Conservation (phyloP, 2,113 vertebrate genomes). For the Zingel zingel region DNA sequence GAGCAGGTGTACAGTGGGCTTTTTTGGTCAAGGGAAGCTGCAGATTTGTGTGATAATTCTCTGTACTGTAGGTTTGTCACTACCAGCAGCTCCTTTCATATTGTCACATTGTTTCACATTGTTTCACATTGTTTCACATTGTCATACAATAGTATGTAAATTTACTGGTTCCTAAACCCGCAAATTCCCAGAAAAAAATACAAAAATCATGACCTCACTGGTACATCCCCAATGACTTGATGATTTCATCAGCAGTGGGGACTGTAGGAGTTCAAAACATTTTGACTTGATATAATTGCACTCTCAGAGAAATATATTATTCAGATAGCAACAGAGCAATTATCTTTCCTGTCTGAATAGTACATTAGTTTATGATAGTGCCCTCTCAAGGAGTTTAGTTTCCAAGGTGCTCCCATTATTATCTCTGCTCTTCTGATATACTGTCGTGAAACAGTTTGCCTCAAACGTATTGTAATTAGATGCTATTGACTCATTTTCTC, state of each 20-base stretch:
- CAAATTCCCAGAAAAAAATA: background rate
- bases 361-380: conserved; percentile 41
- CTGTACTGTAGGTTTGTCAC: background rate
- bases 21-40: background rate
- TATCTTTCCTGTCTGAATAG: conserved; percentile 57
- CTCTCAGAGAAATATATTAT: conserved; percentile 46
- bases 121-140: background rate
- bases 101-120: background rate
- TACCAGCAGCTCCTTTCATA: background rate
- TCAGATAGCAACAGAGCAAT: conserved; percentile 33
- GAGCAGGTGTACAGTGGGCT: background rate
- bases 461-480: conserved; percentile 66
- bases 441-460: conserved; percentile 15
- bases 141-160: no score
- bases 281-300: background rate
- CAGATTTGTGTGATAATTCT: background rate
- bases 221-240: background rate
- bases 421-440: conserved; percentile 13
- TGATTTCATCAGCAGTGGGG: background rate
- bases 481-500: conserved; percentile 63
- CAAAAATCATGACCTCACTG: background rate
- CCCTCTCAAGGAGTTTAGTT: conserved; percentile 16
- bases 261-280: background rate
- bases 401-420: background rate
- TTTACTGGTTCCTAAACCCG: background rate